These are phyloP conservation scores for Nasonia oneida DNA, from an alignment of 2,888 invertebrate genomes.

Conservation along the genomic window DNA sequence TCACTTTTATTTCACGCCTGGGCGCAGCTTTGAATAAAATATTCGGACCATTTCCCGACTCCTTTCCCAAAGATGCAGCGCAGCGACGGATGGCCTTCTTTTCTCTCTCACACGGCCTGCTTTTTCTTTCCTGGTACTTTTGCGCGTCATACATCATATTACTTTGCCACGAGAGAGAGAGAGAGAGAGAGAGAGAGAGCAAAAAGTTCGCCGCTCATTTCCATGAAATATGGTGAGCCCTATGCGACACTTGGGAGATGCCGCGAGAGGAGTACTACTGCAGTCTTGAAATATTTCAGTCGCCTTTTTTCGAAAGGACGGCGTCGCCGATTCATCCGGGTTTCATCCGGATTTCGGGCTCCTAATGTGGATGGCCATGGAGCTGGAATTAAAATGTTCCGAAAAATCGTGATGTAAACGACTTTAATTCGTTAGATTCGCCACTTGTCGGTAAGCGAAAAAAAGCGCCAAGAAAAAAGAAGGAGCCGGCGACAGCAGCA, in stretches of 20 bases:
- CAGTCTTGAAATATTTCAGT: conserved; percentile 22
- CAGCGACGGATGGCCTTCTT: conserved; percentile 15
- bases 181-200: not conserved
- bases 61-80: not conserved
- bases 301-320: not conserved
- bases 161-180: conserved; percentile 14
- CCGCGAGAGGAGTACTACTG: not conserved
- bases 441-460: no score
- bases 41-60: not conserved
- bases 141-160: conserved; percentile 20
- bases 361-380: no score
- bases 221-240: conserved; percentile 33
- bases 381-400: no score
- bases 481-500: not conserved
- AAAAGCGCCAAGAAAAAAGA: not conserved
- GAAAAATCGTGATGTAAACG: no score
- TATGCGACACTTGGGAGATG: conserved; percentile 44
- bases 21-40: conserved; percentile 29
- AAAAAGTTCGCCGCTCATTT: conserved; percentile 42
- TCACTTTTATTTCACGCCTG: conserved; percentile 49
- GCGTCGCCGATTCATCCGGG: no score
- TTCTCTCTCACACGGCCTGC: not conserved
- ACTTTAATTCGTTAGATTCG: no score
- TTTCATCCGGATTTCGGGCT: no score
- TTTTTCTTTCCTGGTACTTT: not conserved